Evolutionary conservation across 2,797 vertebrate genomes (phyloP), one percentile per base, ranked within the genome.

Genomic region (Lycodopsis pacificus): DNA sequence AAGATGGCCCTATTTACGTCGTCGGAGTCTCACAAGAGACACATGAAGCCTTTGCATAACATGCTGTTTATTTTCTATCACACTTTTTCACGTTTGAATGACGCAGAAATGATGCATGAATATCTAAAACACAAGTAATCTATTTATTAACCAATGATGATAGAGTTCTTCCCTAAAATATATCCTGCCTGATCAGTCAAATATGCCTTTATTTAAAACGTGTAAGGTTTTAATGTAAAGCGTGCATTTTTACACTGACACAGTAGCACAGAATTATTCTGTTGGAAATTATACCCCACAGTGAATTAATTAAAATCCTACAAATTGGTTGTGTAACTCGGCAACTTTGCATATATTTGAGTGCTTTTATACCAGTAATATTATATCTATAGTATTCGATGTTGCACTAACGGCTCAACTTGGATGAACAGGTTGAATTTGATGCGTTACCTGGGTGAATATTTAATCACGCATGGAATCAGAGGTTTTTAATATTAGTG

Each of bases 221-320:
- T 19, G 7, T 34, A 34, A 34, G 65, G 20, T 42, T 19, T 1
- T 34, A 34, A 34, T 68, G 17, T 38, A 56, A 71, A 51, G 34
- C 61, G 62, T 67, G 32, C 30, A 74, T 68, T 65, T 75, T 85
- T 79, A 79, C 71, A 76, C 65, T 46, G 22, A 73, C 71, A 56
- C 59, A 74, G 22, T 87, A 77, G 83, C 78, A 87, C 63, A 77
- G 8, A 71, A 65, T 36, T 32, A 59, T 65, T 80, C 63, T 53
- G 32, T 77, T 36, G 64, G 57, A 77, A 65, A 80, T 86, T 71
- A 82, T 42, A 61, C 20, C 54, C 51, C 65, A 44, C 54, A 17
- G 32, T 80, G 36, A 72, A 66, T 76, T 67, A 34, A 87, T 82
- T 68, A 56, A 68, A 83, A 82, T 75, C 4, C 61, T 54, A 42